phyloP scores from a whole-genome alignment of 2,797 vertebrate species.

The Urocyon cinereoargenteus region DNA sequence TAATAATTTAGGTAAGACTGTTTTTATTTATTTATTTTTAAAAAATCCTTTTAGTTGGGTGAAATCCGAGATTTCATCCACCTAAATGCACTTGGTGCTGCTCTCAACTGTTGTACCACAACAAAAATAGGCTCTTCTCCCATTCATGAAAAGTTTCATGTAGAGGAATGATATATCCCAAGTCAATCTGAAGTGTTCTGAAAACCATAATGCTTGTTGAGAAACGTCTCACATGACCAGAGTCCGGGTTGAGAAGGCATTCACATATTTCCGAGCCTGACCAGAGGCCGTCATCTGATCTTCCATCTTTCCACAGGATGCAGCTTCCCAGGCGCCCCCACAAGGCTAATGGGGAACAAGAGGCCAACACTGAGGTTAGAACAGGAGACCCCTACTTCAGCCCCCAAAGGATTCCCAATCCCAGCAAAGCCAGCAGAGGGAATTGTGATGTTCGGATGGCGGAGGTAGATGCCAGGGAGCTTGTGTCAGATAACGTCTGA shows the following conservation, averaged over 20 bases:
- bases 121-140: conserved; percentile 93
- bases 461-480: neutral
- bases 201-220: conserved; percentile 90
- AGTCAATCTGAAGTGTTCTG: conserved; percentile 90
- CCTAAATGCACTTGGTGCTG: conserved; percentile 92
- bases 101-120: conserved; percentile 99
- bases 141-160: conserved; percentile 88
- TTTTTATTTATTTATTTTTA: conserved; percentile 58
- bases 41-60: conserved; percentile 92
- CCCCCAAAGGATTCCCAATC: neutral
- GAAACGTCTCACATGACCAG: conserved; percentile 94
- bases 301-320: conserved; percentile 95
- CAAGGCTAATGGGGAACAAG: conserved; percentile 88
- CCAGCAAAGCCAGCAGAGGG: too few relatives aligned
- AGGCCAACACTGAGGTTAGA: neutral
- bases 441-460: neutral
- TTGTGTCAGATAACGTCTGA: neutral
- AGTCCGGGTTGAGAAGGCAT: conserved; percentile 94
- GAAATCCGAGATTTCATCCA: conserved; percentile 93
- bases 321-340: conserved; percentile 93
- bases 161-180: conserved; percentile 88
- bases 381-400: neutral
- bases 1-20: conserved; percentile 90
- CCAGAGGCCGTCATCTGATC: conserved; percentile 93
- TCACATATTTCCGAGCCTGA: conserved; percentile 95